phyloP scores from a whole-genome alignment of 2,888 invertebrate genomes.

The Cerastoderma edule region DNA sequence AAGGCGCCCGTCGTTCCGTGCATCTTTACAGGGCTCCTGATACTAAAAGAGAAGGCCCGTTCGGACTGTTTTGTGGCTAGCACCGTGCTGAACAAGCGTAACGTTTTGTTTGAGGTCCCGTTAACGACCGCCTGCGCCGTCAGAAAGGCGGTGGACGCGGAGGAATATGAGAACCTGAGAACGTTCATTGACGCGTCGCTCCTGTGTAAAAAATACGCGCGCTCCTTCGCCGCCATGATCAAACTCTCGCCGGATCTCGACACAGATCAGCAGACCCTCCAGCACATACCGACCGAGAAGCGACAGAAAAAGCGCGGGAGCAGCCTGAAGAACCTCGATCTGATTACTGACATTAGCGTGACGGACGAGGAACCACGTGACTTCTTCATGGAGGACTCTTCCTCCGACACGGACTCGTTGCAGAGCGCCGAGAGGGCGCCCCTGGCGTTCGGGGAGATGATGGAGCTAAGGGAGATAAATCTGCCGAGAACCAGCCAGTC shows the following conservation, averaged over 20 bases:
- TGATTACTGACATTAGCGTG: constrained; percentile 75
- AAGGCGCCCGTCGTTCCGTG: constrained; percentile 77
- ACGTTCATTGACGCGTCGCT: constrained; percentile 71
- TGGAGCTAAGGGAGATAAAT: constrained; percentile 65
- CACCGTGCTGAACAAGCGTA: constrained; percentile 73
- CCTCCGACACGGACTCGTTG: constrained; percentile 64
- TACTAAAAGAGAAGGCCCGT: constrained; percentile 54
- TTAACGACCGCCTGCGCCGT: constrained; percentile 54
- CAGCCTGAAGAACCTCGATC: constrained; percentile 70
- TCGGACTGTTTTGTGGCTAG: constrained; percentile 71
- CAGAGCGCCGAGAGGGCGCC: constrained; percentile 62
- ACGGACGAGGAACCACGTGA: constrained; percentile 71
- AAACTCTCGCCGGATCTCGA: constrained; percentile 75
- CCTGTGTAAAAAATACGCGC: constrained; percentile 72
- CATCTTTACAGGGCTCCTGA: constrained; percentile 77
- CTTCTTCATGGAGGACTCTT: constrained; percentile 66
- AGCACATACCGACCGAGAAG: constrained; percentile 72
- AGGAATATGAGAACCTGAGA: constrained; percentile 59
- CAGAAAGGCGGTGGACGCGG: constrained; percentile 54
- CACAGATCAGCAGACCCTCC: constrained; percentile 69
- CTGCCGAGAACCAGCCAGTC: constrained; percentile 44
- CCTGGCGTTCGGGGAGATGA: constrained; percentile 60
- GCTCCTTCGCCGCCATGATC: constrained; percentile 70
- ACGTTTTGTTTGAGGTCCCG: constrained; percentile 77
- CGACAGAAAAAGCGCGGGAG: constrained; percentile 64